Conservation (phyloP, 1,140 invertebrate species). For the Sinonovacula constricta region DNA sequence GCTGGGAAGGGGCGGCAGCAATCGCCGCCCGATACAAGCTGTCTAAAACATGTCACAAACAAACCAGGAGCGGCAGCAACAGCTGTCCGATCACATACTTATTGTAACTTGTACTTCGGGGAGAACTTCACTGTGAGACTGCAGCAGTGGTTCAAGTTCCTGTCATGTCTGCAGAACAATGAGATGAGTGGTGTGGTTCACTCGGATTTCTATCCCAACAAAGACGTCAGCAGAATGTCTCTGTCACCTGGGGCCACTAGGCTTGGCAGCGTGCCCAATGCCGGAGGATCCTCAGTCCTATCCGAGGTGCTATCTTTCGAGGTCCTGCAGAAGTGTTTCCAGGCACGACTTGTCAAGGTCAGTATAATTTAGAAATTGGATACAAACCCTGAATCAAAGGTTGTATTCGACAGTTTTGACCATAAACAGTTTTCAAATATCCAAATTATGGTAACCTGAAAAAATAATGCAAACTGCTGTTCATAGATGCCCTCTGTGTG, state of each 20-base stretch:
- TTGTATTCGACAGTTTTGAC: no score
- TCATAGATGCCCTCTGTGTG: no score
- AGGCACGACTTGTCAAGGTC: conserved; percentile 72
- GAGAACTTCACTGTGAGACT: conserved; percentile 66
- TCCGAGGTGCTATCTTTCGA: conserved; percentile 77
- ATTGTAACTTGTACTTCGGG: conserved; percentile 65
- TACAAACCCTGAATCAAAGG: no score
- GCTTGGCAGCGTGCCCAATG: conserved; percentile 70
- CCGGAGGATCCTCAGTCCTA: conserved; percentile 74
- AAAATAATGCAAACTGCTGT: no score
- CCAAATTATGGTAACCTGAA: no score
- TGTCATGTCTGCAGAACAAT: conserved; percentile 57
- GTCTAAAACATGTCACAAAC: neutral
- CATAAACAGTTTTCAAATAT: no score
- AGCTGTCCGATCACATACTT: neutral
- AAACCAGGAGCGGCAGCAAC: conserved; percentile 1
- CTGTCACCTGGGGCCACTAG: conserved; percentile 61
- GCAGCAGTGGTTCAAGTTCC: conserved; percentile 61
- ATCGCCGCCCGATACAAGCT: neutral
- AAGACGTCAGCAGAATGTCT: conserved; percentile 60
- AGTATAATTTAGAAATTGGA: conserved; percentile 16
- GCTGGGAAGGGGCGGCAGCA: conserved; percentile 5
- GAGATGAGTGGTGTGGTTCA: conserved; percentile 56
- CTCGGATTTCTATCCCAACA: conserved; percentile 63
- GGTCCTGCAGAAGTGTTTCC: conserved; percentile 69